Evolutionary conservation across 2,113 vertebrate species (phyloP), one percentile per base, ranked within the genome.

Genomic region (Tringa solitaria): DNA sequence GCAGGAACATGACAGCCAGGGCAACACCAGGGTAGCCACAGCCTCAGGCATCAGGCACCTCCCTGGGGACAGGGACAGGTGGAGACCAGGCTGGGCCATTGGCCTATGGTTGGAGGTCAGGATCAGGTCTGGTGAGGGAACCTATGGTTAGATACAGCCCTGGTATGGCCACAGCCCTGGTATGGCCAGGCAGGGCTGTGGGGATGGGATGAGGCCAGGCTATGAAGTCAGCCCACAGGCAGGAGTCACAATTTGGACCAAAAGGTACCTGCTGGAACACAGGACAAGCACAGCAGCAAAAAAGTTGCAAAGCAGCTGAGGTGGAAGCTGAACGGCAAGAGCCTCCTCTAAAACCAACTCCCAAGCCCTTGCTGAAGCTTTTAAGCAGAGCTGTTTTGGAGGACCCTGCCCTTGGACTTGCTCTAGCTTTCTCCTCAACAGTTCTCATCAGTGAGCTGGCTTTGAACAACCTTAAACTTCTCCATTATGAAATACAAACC

Each of bases 1-100:
- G 6, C 48, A 41, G 63, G 33, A 81, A 23, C 8, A 76, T 21
- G 19, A 46, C 23, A 74, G 8, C 20, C 35, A 53, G 23, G 9
- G 16, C 16, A n/a, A 2, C 6, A 43, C 1, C 20, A 15, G 20
- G 10, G 35, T 2, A 76, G 2, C 8, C 23, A 19, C 59, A 35
- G 6, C 8, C 30, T 41, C 6, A 3, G 35, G 12, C 22, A 39
- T 39, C 10, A 6, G 14, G 17, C 24, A 51, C 32, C 10, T 37
- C 8, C 41, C 12, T 70, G 30, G n/a, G 5, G 43, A 63, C 35
- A 28, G 13, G 45, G 22, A 12, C 4, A 50, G 15, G 15, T 1
- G 1, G 54, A 79, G 26, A 18, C 28, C 43, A 45, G 21, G 33
- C 7, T 50, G 16, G 24, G 20, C 32, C 20, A 30, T 23, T 12